Base-by-base conservation (phyloP, 2,888 invertebrate species). In the Apodemia mormo region DNA sequence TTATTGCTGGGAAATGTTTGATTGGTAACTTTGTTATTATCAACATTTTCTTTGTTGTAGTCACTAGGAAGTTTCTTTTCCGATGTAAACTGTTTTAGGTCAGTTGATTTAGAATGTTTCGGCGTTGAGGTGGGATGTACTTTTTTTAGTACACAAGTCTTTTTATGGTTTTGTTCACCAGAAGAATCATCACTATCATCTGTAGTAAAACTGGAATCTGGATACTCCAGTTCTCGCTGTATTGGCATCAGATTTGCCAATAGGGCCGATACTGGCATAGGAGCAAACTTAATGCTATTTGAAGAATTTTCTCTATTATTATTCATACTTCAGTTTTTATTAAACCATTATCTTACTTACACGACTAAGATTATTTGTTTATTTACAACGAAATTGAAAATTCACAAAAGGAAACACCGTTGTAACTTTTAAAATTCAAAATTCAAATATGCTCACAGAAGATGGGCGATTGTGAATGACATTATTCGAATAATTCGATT, bases 231-330 rank as follows among this genome's bases (percentile, higher is more conserved):
- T 66, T 82, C 76, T 52, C 82, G 79, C 73, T 88, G 83, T 66
- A 91, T 74, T 54, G 89, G 85, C 82, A 84, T 83, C 75, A 93
- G 84, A 77, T 87, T 88, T 1, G 91, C 91, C 29, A 93, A 77
- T 76, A 94, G 84, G 70, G 85, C 89, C 70, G 92, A 89, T 85
- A 94, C 88, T 14, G 93, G 92, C 89, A 93, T 88, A 14, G 93
- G 93, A 56, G 86, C 83, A 74, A 91, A 92, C 75, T 92, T 92
- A 69, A 86, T 85, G 78, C 90, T 90, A 74, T 89, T 92, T 3
- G 91, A 84, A 40, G 89, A 87, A 1, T 88, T 79, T 82, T 92
- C 91, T 43, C 85, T 82, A 72, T 90, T 88, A 66, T 82, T 84
- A 80, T 82, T 88, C 90, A 90, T 90, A 72, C 66, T 82, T 75